phyloP scores from a whole-genome alignment of 1,140 invertebrate species.

The Drosophila ogumai region DNA sequence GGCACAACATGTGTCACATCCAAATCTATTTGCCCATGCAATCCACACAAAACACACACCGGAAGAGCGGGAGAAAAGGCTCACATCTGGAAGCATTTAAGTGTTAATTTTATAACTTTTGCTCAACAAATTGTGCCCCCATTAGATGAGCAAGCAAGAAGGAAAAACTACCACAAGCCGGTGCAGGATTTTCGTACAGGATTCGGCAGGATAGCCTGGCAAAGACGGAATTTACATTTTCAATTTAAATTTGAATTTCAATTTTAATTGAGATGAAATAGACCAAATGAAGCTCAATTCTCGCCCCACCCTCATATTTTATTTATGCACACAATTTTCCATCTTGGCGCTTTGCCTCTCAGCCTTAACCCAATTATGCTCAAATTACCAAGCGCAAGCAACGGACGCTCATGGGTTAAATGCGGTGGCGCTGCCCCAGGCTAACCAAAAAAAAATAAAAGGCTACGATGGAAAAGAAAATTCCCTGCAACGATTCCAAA shows the following conservation, averaged over 20 bases:
- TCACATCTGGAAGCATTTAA: constrained; percentile 68
- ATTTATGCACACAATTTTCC: constrained; percentile 37
- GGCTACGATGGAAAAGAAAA: constrained; percentile 14
- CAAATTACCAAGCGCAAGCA: constrained; percentile 56
- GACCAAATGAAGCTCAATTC: constrained; percentile 35
- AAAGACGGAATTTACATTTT: constrained; percentile 56
- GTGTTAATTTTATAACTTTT: constrained; percentile 63
- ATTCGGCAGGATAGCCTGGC: constrained; percentile 10
- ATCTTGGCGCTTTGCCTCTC: constrained; percentile 44
- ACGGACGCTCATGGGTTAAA: constrained; percentile 59
- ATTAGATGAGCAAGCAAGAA: constrained; percentile 16
- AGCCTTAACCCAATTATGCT: constrained; percentile 63
- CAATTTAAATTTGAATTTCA: constrained; percentile 66
- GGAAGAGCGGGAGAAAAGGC: not conserved
- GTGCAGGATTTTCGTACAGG: constrained; percentile 5
- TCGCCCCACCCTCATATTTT: constrained; percentile 7
- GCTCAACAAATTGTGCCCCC: constrained; percentile 36
- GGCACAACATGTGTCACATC: constrained; percentile 44
- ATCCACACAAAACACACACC: not conserved
- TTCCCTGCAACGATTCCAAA: constrained; percentile 40
- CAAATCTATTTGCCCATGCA: constrained; percentile 32
- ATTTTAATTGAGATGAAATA: constrained; percentile 49
- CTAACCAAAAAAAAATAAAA: constrained; percentile 12
- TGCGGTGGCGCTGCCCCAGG: constrained; percentile 41
- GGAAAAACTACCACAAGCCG: constrained; percentile 30